Evolutionary conservation across 2,113 vertebrate genomes (phyloP).

Genomic region (Meles meles): DNA sequence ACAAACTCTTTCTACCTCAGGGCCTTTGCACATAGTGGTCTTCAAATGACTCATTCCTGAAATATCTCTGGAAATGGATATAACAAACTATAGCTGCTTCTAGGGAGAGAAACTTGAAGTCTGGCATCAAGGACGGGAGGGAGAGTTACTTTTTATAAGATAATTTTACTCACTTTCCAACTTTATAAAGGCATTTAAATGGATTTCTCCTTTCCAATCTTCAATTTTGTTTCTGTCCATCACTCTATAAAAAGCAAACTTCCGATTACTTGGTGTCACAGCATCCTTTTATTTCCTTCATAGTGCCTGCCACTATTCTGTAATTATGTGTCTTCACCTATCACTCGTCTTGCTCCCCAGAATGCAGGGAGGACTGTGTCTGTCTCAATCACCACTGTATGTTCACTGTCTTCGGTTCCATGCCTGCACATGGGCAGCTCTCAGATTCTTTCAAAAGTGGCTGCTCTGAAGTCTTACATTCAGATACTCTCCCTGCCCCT

Average conservation of each 20-base stretch:
- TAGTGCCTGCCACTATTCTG: not conserved
- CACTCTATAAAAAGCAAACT: not conserved
- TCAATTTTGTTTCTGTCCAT: not conserved
- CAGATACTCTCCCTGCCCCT: not conserved
- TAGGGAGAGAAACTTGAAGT: not conserved
- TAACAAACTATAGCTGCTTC: not conserved
- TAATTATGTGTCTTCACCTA: not conserved
- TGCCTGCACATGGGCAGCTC: not conserved
- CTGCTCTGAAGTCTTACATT: not conserved
- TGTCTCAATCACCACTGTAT: too few species aligned
- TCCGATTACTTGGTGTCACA: not conserved
- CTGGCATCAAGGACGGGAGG: not conserved
- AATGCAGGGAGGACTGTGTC: not conserved
- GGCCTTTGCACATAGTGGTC: not conserved
- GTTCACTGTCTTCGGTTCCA: not conserved
- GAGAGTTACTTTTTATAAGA: not conserved
- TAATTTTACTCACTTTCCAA: not conserved
- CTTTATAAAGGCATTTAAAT: not conserved
- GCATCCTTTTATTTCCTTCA: not conserved
- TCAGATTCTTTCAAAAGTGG: not conserved
- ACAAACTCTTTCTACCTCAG: not conserved
- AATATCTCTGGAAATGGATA: not conserved
- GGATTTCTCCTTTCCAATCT: not conserved
- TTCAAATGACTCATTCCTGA: not conserved
- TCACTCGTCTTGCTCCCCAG: not conserved